phyloP scores from a whole-genome alignment of 2,888 invertebrate genomes.

The Caenorhabditis angaria region DNA sequence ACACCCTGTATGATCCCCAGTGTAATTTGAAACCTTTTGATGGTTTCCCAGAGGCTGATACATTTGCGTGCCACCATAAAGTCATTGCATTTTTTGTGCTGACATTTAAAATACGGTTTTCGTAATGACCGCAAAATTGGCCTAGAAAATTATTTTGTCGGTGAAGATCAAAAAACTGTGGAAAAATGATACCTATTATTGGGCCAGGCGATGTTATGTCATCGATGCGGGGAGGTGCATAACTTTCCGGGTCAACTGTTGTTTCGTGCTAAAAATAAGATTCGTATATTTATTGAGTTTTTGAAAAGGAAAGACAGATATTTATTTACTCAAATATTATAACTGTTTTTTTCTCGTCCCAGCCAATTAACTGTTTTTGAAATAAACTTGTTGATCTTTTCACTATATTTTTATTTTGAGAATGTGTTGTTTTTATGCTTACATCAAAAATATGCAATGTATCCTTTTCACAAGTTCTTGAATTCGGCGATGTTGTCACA shows the following conservation, averaged over 20 bases:
- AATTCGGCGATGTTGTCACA: constrained; percentile 40
- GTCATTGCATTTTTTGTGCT: constrained; percentile 57
- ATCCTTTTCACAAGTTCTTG: constrained; percentile 47
- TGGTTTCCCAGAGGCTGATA: constrained; percentile 24
- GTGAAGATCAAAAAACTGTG: constrained; percentile 6
- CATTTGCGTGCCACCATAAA: constrained; percentile 59
- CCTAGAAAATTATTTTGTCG: no score
- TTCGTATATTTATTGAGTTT: not conserved
- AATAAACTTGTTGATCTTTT: no score
- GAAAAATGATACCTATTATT: constrained; percentile 47
- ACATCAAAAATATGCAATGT: constrained; percentile 58
- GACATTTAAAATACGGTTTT: constrained; percentile 46
- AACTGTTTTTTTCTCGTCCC: no score
- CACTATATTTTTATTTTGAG: no score
- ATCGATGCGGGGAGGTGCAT: constrained; percentile 46
- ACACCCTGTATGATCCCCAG: constrained; percentile 50
- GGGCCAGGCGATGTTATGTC: constrained; percentile 55
- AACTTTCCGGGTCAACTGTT: constrained; percentile 46
- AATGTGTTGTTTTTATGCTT: constrained; percentile 21
- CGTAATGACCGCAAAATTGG: constrained; percentile 54
- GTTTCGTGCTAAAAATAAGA: constrained; percentile 54
- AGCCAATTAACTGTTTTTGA: no score
- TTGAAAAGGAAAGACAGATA: no score
- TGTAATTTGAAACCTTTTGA: constrained; percentile 55
- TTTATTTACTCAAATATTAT: no score